Evolutionary conservation across 30 jellyfish, hydroid and myxozoan genomes (phyloP), one percentile per base, ranked within the genome.

Genomic region (Hydractinia symbiolongicarpus): DNA sequence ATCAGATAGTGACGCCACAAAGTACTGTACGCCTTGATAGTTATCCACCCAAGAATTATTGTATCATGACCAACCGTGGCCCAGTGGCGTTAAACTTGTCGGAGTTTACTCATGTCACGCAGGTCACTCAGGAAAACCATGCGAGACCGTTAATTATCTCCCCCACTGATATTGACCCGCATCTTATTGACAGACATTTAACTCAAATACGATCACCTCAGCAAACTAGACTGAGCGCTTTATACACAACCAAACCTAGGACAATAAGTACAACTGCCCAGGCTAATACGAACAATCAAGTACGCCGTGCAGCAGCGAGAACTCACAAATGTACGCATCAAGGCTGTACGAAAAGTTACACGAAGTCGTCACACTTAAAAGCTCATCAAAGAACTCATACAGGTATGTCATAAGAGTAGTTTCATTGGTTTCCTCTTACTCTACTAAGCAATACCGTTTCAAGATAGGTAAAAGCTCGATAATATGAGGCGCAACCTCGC

Each of bases 351-450:
- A 90, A 90, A 78, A 85, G 96, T 50, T 90, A 90, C 95, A 90
- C 97, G 87, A 90, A 90, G 80, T 85, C 96, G 66, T 90, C 97
- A 72, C 97, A 90, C 62, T 76, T 90, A 82, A 90, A 90, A 78
- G 97, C 97, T 53, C 97, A 90, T 62, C 97, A 90, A 66, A 67
- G 97, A 82, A 90, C 97, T 15, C 97, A 90, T 71, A 90, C 97
- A 71, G 97, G 97, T 64, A 74, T 30, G 44, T 30, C 44, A 30
- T 30, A 2, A 30, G 44, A 30, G 44, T 30, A 30, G 44, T 30
- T 30, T 30, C 2, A 30, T 30, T 30, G 2, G 44, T 30, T 30
- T 30, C 44, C 44, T 30, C 44, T 30, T 2, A 0, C 44, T 30
- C 44, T 30, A 30, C 44, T 30, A 30, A 30, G 44, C 44, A 30